Evolutionary conservation across 2,888 invertebrate genomes (phyloP), one percentile per base, ranked within the genome.

Genomic region (Xanthostigma xanthostigma): DNA sequence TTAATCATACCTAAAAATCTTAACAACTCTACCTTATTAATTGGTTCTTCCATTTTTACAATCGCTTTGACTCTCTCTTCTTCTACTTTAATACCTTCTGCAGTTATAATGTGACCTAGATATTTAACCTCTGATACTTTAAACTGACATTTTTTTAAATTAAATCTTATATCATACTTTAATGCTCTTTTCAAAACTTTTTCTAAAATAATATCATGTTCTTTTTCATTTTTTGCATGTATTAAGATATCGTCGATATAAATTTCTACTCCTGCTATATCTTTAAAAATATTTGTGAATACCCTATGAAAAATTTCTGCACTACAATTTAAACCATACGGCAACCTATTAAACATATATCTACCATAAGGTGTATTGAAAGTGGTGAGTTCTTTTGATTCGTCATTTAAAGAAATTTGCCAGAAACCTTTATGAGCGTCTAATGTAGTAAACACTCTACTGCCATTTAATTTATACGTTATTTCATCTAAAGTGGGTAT

Each of bases 171-270:
- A 49, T 53, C 53, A 13, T 50, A 42, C 41, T 50, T 39, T 46
- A 17, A 45, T 36, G 55, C 54, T 13, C 46, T 45, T 51, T 55
- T 38, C 9, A 57, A 50, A 40, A 56, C 54, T 36, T 47, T 45
- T 47, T 50, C 41, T 36, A 57, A 44, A 44, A 33, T 53, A 43
- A 45, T 41, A 46, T 54, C 48, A 38, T 56, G 55, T 38, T 51
- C 50, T 46, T 46, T 45, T 49, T 45, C 36, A 34, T 44, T 44
- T 17, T 47, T 13, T 13, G 48, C 52, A 36, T 48, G 49, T 39
- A 56, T 49, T 44, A 56, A 34, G 42, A 56, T 51, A 35, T 56
- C 54, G 39, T 56, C 54, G 11, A 55, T 46, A 39, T 56, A 54
- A 12, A 52, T 44, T 46, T 51, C 50, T 14, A 55, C 51, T 11